These are phyloP conservation scores for Pelusios castaneus DNA, from an alignment of 2,113 vertebrate genomes.

Conservation along the genomic window DNA sequence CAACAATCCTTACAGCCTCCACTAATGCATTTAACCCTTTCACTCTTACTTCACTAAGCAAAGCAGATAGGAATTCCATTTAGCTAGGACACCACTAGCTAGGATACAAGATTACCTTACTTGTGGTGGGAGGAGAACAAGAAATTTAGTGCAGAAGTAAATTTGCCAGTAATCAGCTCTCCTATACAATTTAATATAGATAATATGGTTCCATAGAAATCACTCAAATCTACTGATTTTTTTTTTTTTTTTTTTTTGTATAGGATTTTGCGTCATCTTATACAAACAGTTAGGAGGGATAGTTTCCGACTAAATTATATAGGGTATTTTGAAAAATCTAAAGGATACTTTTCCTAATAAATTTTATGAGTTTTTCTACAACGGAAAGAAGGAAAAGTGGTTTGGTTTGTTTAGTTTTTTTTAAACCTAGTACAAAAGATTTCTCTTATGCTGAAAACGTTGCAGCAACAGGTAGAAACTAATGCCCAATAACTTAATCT, in stretches of 20 bases:
- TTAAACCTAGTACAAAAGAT: background rate
- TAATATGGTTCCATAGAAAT: background rate
- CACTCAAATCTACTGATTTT: background rate
- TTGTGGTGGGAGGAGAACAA: background rate
- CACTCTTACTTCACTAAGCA: background rate
- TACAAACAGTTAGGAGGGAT: background rate
- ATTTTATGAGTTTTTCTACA: background rate
- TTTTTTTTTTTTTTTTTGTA: background rate
- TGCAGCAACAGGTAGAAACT: conserved; percentile 3
- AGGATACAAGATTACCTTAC: background rate
- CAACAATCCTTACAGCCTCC: background rate
- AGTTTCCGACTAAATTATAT: background rate
- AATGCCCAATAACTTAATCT: conserved; percentile 36
- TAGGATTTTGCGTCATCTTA: background rate
- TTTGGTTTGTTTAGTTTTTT: background rate
- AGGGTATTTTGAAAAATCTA: background rate
- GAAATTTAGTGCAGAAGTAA: background rate
- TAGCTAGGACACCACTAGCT: background rate
- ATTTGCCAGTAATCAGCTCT: background rate
- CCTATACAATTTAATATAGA: background rate
- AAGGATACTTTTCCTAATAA: background rate
- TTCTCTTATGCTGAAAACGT: background rate
- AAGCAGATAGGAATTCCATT: background rate
- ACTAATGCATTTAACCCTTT: background rate
- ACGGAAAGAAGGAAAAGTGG: background rate